Evolutionary conservation across 2,888 invertebrate genomes (phyloP).

Genomic region (Tortrix viridana): DNA sequence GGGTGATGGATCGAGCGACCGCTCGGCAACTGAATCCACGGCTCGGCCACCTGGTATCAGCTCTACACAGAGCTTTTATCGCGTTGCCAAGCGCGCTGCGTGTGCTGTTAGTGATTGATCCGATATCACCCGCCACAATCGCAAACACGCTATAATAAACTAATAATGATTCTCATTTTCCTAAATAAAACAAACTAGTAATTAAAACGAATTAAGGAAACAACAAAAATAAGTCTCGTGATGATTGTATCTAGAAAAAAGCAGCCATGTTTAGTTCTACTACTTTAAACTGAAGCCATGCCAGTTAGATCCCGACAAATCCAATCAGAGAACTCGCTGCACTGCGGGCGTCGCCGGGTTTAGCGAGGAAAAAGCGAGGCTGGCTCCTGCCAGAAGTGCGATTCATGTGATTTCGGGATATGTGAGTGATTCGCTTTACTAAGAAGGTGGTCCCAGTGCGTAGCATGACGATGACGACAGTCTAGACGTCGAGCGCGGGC

Average conservation of each 20-base stretch:
- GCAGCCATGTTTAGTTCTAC: slow-evolving; percentile 17
- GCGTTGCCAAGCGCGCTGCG: slow-evolving; percentile 28
- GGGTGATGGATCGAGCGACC: slow-evolving; percentile 29
- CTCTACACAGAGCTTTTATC: slow-evolving; percentile 24
- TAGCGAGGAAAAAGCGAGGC: slow-evolving; percentile 45
- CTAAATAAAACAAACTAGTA: slow-evolving; percentile 5
- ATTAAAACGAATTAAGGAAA: slow-evolving; percentile 4
- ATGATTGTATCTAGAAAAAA: slow-evolving; percentile 20
- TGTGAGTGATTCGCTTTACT: slow-evolving; percentile 46
- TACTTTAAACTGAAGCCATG: slow-evolving; percentile 36
- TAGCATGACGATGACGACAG: slow-evolving; percentile 48
- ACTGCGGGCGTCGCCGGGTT: neutral
- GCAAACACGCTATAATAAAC: slow-evolving; percentile 22
- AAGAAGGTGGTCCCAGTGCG: slow-evolving; percentile 62
- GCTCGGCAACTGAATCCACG: slow-evolving; percentile 28
- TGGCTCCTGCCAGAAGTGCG: slow-evolving; percentile 9
- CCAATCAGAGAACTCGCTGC: slow-evolving; percentile 29
- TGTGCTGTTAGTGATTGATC: slow-evolving; percentile 31
- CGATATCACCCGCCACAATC: slow-evolving; percentile 24
- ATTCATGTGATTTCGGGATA: slow-evolving; percentile 24
- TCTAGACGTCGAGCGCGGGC: slow-evolving; percentile 46
- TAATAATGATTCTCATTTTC: slow-evolving; percentile 18
- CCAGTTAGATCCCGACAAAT: slow-evolving; percentile 24
- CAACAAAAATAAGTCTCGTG: slow-evolving; percentile 9
- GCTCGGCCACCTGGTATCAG: slow-evolving; percentile 19